phyloP scores from a whole-genome alignment of 2,888 invertebrate species.

The Seladonia tumulorum region DNA sequence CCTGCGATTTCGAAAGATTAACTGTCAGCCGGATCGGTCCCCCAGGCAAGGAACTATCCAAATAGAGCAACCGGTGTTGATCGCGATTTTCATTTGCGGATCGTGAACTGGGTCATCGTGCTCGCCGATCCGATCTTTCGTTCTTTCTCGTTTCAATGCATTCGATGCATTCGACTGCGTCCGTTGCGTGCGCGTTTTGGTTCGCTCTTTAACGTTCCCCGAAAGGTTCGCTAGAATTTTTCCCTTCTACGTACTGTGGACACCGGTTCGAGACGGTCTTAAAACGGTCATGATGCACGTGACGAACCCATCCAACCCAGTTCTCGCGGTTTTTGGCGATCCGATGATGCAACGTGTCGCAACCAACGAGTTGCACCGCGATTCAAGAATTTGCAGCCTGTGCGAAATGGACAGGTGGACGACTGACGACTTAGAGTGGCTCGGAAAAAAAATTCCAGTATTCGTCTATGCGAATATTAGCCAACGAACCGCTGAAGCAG shows the following conservation, averaged over 20 bases:
- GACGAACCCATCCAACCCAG: constrained; percentile 50
- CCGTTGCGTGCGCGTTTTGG: constrained; percentile 17
- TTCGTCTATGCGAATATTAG: neutral
- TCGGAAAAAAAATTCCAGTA: neutral
- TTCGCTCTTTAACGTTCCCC: constrained; percentile 22
- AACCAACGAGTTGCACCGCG: constrained; percentile 14
- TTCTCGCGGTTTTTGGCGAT: constrained; percentile 53
- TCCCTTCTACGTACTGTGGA: constrained; percentile 15
- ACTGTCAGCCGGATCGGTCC: neutral
- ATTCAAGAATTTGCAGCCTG: neutral
- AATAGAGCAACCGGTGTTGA: neutral
- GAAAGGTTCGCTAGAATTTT: constrained; percentile 48
- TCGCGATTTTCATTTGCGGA: constrained; percentile 26
- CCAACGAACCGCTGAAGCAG: too few species aligned
- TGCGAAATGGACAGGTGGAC: neutral
- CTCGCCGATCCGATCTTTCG: constrained; percentile 29
- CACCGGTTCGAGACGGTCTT: neutral
- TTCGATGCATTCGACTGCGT: neutral
- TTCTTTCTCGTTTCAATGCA: neutral
- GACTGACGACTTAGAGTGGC: neutral
- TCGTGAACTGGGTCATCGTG: constrained; percentile 43
- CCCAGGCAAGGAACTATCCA: constrained; percentile 1
- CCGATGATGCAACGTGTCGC: constrained; percentile 51
- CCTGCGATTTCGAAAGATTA: constrained; percentile 28
- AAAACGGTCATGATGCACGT: constrained; percentile 27